Percentiles rank a stretch among this genome's conserved stretches.
Evolutionary conservation across 2,797 vertebrate genomes (phyloP).

Genomic region (Neoniphon sammara): DNA sequence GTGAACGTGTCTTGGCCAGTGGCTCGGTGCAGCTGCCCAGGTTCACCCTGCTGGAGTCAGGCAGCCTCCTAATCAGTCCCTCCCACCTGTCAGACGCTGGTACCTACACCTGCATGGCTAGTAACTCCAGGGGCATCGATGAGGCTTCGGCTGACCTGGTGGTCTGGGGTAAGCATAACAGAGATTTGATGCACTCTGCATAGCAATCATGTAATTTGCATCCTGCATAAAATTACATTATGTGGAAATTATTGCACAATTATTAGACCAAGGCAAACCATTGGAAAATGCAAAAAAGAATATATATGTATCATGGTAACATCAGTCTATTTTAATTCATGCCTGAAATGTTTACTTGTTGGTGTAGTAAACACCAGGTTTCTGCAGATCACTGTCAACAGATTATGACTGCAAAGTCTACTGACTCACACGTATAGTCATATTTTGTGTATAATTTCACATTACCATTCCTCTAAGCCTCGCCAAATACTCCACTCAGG

Average conservation of each 20-base stretch:
- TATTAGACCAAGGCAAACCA: not conserved
- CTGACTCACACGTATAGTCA: constrained; percentile 29
- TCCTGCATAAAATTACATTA: not conserved
- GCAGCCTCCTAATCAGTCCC: constrained; percentile 94
- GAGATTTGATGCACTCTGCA: not conserved
- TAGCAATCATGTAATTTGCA: not conserved
- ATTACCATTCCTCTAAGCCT: constrained; percentile 36
- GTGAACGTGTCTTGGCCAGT: constrained; percentile 93
- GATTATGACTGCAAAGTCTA: constrained; percentile 11
- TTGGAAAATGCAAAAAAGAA: constrained; percentile 1
- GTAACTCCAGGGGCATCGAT: constrained; percentile 95
- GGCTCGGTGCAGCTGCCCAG: constrained; percentile 95
- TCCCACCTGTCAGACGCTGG: constrained; percentile 91
- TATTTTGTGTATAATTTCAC: constrained; percentile 41
- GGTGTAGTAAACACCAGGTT: not conserved
- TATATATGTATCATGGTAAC: not conserved
- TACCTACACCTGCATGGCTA: constrained; percentile 94
- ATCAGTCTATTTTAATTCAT: constrained; percentile 15
- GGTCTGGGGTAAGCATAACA: constrained; percentile 90
- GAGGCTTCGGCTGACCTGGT: constrained; percentile 92
- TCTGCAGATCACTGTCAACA: constrained; percentile 41
- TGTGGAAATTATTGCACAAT: not conserved
- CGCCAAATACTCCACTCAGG: constrained; percentile 31
- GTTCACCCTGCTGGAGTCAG: constrained; percentile 95
- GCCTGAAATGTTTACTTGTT: constrained; percentile 29